Evolutionary conservation across 1,140 invertebrate genomes (phyloP).

Genomic region (Ips nitidus): DNA sequence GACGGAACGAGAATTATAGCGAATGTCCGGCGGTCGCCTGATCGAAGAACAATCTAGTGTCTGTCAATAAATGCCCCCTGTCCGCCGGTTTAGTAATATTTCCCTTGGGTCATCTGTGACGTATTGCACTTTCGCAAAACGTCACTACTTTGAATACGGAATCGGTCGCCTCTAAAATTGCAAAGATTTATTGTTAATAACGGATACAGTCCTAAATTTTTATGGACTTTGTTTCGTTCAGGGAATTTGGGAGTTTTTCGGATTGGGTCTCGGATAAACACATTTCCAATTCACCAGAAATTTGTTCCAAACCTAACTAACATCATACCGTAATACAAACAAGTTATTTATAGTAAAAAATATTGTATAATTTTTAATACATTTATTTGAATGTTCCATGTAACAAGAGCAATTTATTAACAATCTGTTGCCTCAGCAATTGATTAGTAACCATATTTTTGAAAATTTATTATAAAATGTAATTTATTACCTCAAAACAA

Average conservation of each 20-base stretch:
- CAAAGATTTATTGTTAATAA: conserved; percentile 37
- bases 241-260: conserved; percentile 12
- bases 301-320: too few relatives aligned
- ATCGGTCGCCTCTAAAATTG: conserved; percentile 31
- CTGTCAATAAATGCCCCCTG: conserved; percentile 47
- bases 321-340: too few relatives aligned
- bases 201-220: conserved; percentile 25
- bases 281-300: too few relatives aligned
- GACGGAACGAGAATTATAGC: conserved; percentile 44
- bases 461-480: too few relatives aligned
- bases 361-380: too few relatives aligned
- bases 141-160: conserved; percentile 38
- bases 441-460: too few relatives aligned
- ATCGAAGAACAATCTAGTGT: conserved; percentile 49
- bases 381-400: too few relatives aligned
- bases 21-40: conserved; percentile 46
- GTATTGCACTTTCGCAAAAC: conserved; percentile 46
- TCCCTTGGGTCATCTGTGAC: conserved; percentile 46
- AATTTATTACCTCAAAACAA: too few relatives aligned
- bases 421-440: too few relatives aligned
- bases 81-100: conserved; percentile 46
- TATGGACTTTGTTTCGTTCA: conserved; percentile 17
- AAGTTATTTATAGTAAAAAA: too few relatives aligned
- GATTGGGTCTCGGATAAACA: too few relatives aligned
- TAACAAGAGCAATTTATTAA: too few relatives aligned